Evolutionary conservation across 2,797 vertebrate species (phyloP).

Genomic region (Falco columbarius): DNA sequence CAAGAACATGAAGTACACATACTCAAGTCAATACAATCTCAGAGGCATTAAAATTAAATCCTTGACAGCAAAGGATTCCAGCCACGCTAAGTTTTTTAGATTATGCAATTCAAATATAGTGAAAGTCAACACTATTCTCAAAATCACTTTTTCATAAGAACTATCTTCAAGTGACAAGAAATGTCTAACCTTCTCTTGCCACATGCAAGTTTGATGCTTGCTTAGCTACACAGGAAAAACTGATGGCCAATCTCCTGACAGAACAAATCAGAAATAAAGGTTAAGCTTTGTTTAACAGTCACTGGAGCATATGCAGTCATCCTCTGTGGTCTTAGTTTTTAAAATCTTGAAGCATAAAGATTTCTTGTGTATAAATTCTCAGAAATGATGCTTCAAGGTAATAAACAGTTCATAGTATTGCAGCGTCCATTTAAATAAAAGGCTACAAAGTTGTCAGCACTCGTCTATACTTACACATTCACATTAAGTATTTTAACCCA

Average conservation of each 20-base stretch:
- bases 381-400: slow-evolving; percentile 24
- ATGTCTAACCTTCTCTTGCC: not conserved
- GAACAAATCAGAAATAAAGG: not conserved
- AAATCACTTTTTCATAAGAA: not conserved
- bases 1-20: slow-evolving; percentile 13
- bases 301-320: not conserved
- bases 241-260: not conserved
- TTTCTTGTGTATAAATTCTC: not conserved
- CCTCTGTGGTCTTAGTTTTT: not conserved
- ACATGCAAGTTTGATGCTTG: not conserved
- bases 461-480: not conserved
- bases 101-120: not conserved
- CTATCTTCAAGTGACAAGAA: not conserved
- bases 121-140: not conserved
- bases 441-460: not conserved
- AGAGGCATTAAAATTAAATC: slow-evolving; percentile 30
- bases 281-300: not conserved
- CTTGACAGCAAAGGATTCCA: slow-evolving; percentile 5
- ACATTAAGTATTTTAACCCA: not conserved
- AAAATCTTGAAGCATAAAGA: not conserved
- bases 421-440: slow-evolving; percentile 15
- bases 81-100: not conserved
- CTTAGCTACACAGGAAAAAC: not conserved
- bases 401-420: not conserved
- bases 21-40: slow-evolving; percentile 45